Evolutionary conservation across 2,797 vertebrate species (phyloP).

Genomic region (Phataginus tetradactyla): DNA sequence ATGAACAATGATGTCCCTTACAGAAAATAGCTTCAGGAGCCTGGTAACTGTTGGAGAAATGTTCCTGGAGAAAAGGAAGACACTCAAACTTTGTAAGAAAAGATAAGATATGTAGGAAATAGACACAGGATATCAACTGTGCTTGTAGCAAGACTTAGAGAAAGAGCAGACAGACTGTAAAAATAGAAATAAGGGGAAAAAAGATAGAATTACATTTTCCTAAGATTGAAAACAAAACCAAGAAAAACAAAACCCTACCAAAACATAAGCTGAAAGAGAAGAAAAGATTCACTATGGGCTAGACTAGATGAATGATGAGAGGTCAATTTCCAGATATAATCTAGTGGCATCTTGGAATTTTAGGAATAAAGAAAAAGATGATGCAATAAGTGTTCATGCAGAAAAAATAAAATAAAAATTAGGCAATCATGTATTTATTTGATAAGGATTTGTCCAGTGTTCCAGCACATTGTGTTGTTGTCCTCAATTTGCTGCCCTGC

Average conservation of each 20-base stretch:
- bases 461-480: background rate
- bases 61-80: conserved; percentile 23
- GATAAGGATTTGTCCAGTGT: background rate
- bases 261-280: background rate
- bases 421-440: background rate
- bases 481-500: background rate
- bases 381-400: background rate
- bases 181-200: background rate
- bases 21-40: conserved; percentile 49
- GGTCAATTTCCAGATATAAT: background rate
- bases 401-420: background rate
- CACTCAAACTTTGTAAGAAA: background rate
- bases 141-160: background rate
- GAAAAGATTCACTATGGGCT: background rate
- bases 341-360: background rate
- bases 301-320: background rate
- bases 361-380: background rate
- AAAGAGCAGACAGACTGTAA: background rate
- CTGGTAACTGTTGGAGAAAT: conserved; percentile 15
- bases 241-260: background rate
- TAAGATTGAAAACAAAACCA: background rate
- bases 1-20: background rate
- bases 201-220: background rate
- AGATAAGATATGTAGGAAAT: background rate
- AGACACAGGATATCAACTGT: background rate